Conservation (phyloP, 1,140 invertebrate genomes). For the Drosophila ananassae region DNA sequence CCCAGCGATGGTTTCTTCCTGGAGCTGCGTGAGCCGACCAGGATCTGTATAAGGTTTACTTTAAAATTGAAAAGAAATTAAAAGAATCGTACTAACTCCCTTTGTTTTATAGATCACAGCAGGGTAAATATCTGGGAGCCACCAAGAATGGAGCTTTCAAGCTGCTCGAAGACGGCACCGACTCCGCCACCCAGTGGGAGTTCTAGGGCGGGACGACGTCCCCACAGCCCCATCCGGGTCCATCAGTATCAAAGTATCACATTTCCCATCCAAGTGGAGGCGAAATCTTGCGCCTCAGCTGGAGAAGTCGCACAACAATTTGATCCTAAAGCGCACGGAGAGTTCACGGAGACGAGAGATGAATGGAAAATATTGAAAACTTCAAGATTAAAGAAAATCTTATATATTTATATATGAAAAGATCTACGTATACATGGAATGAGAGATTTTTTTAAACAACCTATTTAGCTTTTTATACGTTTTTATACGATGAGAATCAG, state of each 20-base stretch:
- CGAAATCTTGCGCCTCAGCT: constrained; percentile 17
- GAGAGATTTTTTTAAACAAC: constrained; percentile 65
- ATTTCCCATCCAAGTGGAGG: constrained; percentile 28
- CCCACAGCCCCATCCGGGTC: neutral
- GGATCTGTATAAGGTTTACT: constrained; percentile 91
- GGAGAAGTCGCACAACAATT: constrained; percentile 42
- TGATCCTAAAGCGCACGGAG: constrained; percentile 32
- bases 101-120: constrained; percentile 70
- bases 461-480: constrained; percentile 81
- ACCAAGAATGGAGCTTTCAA: constrained; percentile 97
- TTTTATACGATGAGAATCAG: constrained; percentile 56
- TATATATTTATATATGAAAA: constrained; percentile 47
- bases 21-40: constrained; percentile 95
- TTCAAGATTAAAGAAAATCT: constrained; percentile 15
- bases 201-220: constrained; percentile 87
- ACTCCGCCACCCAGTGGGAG: constrained; percentile 95
- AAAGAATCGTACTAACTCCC: neutral
- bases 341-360: neutral
- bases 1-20: constrained; percentile 95
- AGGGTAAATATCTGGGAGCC: constrained; percentile 93
- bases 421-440: constrained; percentile 46
- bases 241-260: constrained; percentile 49
- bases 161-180: constrained; percentile 91
- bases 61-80: neutral
- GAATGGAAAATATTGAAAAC: constrained; percentile 22